Evolutionary conservation across 53 echinoderm and acorn worm genomes (phyloP).

Genomic region (Echinarachnius parma): DNA sequence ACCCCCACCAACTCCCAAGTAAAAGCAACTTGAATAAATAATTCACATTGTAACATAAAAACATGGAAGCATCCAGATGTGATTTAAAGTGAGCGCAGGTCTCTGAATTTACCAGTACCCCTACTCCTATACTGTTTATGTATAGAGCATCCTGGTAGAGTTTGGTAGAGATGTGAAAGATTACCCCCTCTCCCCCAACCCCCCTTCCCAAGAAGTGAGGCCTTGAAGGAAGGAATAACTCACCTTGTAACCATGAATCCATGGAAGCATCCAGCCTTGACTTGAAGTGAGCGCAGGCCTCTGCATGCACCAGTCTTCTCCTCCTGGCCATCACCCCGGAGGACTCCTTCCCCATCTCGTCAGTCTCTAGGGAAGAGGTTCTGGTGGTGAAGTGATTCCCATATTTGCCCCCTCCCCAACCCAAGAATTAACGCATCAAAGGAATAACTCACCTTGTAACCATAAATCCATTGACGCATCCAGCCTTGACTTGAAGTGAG

Average conservation of each 20-base stretch:
- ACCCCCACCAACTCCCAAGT: no score
- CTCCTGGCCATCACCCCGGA: neutral
- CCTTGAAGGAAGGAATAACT: neutral
- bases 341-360: constrained; percentile 7
- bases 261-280: constrained; percentile 39
- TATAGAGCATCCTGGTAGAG: no score
- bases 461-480: constrained; percentile 36
- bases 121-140: no score
- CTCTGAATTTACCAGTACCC: constrained; percentile 45
- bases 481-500: constrained; percentile 36
- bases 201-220: no score
- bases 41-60: constrained; percentile 31
- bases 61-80: constrained; percentile 28
- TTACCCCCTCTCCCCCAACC: no score
- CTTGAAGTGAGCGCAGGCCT: constrained; percentile 39
- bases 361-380: neutral
- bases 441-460: constrained; percentile 20
- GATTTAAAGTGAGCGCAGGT: constrained; percentile 41
- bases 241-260: constrained; percentile 40
- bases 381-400: neutral
- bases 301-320: constrained; percentile 43
- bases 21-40: neutral
- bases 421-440: neutral
- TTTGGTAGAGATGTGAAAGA: no score
- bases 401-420: no score